Base-by-base conservation (phyloP, 2,113 vertebrate species). In the Struthidea cinerea region DNA sequence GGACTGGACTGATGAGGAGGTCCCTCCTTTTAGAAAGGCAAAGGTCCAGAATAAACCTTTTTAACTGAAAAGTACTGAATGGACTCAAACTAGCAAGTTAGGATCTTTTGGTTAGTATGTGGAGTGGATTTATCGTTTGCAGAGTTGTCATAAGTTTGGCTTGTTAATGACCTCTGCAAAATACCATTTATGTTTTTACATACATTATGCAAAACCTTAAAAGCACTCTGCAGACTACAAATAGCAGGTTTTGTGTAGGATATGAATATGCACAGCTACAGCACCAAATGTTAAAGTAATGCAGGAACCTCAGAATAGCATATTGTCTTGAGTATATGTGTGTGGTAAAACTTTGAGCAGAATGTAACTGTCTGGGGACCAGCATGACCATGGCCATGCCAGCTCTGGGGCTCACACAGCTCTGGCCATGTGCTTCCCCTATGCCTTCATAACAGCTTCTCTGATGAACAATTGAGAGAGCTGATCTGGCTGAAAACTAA, bases 361-460 rank as follows among this genome's bases (percentile, higher is more conserved):
- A 64, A 27, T 26, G 4, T n/a, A 19, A 27, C 33, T 82, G n/a
- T 59, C 30, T 75, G 32, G 26, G 32, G 30, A 70, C 11, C 35
- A n/a, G 49, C 19, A 4, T 6, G 24, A 13, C 59, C 0, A 0
- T 41, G 64, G 5, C 69, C 35, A 28, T 39, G 10, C 47, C 11
- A 47, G 27, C 47, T 63, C 67, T 80, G 35, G 33, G 83, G 28
- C 35, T 70, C 3, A 2, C 42, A 5, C 16, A 26, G 32, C 65
- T 63, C 49, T 52, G 53, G 64, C 76, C 73, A 3, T 19, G 50
- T 2, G 1, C 32, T 73, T 23, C 8, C 16, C 9, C 19, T 4
- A 0, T 15, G 86, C 14, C 18, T 26, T 50, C 60, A 7, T 27
- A 39, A 20, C 32, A 44, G 77, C 41, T 65, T 80, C 64, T 93